A percentile compares a stretch with the other conserved stretches of the same genome.
Evolutionary conservation across 1,140 invertebrate genomes (phyloP).

Genomic region (Planococcus citri): DNA sequence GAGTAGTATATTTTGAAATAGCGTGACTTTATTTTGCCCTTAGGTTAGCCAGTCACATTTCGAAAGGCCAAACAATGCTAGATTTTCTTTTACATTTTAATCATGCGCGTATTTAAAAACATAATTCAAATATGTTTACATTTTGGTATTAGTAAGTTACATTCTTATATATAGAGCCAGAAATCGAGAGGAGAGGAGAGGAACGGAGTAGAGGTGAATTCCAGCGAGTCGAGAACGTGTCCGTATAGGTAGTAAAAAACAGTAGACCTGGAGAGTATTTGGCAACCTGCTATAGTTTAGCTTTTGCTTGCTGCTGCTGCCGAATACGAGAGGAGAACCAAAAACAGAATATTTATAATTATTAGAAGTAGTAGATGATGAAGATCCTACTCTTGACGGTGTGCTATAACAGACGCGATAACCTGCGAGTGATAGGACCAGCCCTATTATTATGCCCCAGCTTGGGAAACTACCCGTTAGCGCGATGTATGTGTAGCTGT

Average conservation of each 20-base stretch:
- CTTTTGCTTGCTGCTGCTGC: not conserved
- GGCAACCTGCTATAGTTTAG: not conserved
- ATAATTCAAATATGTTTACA: not conserved
- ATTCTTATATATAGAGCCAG: not conserved
- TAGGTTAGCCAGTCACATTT: not conserved
- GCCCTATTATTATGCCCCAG: slow-evolving; percentile 12
- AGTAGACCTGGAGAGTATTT: not conserved
- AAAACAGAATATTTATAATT: slow-evolving; percentile 17
- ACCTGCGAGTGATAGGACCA: slow-evolving; percentile 18
- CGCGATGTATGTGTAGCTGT: too few relatives aligned
- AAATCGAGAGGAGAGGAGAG: too few relatives aligned
- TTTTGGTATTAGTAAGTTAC: not conserved
- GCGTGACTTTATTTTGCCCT: slow-evolving; percentile 2
- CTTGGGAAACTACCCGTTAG: slow-evolving; percentile 14
- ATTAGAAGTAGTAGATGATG: too few relatives aligned
- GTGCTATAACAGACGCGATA: slow-evolving; percentile 17
- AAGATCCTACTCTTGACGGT: slow-evolving; percentile 9
- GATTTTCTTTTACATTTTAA: slow-evolving; percentile 4
- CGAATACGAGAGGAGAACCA: not conserved
- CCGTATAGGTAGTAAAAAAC: too few relatives aligned
- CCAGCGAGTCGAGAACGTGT: too few relatives aligned
- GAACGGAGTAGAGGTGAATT: not conserved
- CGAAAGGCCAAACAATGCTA: not conserved
- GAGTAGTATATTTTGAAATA: slow-evolving; percentile 4
- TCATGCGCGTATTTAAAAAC: not conserved